Conservation (phyloP, 2,888 invertebrate species). For the Drosophila meridionalis region DNA sequence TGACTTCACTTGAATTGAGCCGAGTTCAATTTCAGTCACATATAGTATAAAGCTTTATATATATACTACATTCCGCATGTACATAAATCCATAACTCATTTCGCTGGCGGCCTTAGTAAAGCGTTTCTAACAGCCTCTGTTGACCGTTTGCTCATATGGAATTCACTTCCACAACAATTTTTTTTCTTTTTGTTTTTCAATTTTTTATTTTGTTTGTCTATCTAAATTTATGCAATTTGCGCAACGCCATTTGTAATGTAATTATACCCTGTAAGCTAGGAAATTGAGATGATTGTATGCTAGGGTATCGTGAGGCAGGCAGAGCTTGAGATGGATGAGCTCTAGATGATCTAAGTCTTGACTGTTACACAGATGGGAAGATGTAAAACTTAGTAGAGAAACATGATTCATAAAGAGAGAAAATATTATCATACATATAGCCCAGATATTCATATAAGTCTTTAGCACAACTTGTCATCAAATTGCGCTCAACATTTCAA, state of each 20-base stretch:
- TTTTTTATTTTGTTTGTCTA: constrained; percentile 13
- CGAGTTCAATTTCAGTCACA: constrained; percentile 21
- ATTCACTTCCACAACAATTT: constrained; percentile 38
- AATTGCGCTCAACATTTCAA: neutral
- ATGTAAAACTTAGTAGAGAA: neutral
- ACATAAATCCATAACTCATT: constrained; percentile 38
- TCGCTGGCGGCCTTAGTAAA: constrained; percentile 34
- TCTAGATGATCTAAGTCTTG: neutral
- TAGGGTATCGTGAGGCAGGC: constrained; percentile 12
- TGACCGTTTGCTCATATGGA: constrained; percentile 34
- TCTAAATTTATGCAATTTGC: constrained; percentile 65
- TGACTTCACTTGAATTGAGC: constrained; percentile 31
- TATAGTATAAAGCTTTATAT: constrained; percentile 3
- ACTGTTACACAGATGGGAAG: no score
- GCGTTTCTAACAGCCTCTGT: constrained; percentile 13
- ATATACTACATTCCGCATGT: constrained; percentile 9
- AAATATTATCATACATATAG: neutral
- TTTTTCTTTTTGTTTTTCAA: neutral
- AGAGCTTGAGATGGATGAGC: no score
- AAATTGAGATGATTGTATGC: neutral
- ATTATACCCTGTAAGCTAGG: constrained; percentile 33
- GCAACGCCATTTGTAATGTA: constrained; percentile 53
- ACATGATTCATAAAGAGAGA: neutral
- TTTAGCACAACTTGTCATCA: neutral
- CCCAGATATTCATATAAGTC: no score